Base-by-base conservation (phyloP, 2,797 vertebrate species). In the Lutjanus argentimaculatus region DNA sequence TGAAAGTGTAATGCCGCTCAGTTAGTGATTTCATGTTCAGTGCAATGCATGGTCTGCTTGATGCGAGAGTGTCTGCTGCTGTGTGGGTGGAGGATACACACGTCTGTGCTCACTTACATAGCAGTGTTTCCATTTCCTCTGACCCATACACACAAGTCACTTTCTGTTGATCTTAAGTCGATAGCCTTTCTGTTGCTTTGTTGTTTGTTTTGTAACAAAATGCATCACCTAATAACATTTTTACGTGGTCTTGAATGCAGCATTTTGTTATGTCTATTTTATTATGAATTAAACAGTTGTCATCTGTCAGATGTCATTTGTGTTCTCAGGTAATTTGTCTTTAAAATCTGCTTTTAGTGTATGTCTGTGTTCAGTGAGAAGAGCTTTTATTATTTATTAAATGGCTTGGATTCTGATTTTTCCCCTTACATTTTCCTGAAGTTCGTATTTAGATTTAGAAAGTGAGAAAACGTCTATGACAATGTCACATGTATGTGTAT, bases 71-170 rank as follows among this genome's bases (percentile, higher is more conserved):
- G 45, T 66, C 6, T 70, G 69, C 15, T 22, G 53, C 2, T 6
- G 22, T 8, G 79, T 79, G 74, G 79, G 85, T 61, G 85, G 74
- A 72, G 42, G 51, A 64, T 22, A 2, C 2, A 30, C 0, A 7
- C 14, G n/a, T 65, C 52, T 55, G 21, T 1, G 15, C 43, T 61
- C n/a, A 55, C 13, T 15, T 4, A 4, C 8, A 19, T 30, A 58
- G 70, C 45, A 1, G 19, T 6, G 30, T 73, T 67, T 84, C 75
- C 75, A 40, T 48, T 58, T 16, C 1, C 22, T 64, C 40, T 64
- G 84, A 79, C 79, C 77, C 25, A 25, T 25, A 25, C 25, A 25
- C 25, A 74, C 14, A 1, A 46, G 21, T 72, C 7, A 6, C 17
- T 19, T 3, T 66, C 7, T 15, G 62, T 10, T 66, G 6, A 52